These are phyloP conservation scores for Sthenelais limicola DNA, from an alignment of 2,888 invertebrate genomes.

Conservation along the genomic window DNA sequence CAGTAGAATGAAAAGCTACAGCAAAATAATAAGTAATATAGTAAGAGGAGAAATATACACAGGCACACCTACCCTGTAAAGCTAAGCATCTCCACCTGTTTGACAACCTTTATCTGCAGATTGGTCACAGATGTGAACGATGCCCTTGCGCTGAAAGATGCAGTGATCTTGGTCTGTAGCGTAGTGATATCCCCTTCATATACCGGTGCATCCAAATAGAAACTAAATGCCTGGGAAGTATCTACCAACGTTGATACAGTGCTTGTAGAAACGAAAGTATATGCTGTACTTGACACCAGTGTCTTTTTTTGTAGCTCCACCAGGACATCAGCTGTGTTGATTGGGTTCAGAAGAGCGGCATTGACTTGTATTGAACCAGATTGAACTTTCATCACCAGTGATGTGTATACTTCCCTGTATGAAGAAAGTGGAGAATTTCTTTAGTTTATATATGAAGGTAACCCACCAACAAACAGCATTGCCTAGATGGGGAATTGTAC, in stretches of 20 bases:
- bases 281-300: constrained; percentile 3
- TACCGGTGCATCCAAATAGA: constrained; percentile 5
- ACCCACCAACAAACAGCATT: too few species aligned
- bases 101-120: not conserved
- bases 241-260: not conserved
- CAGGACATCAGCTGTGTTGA: not conserved
- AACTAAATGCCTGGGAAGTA: not conserved
- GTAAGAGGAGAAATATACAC: too few species aligned
- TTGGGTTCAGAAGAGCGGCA: not conserved
- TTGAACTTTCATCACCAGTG: not conserved
- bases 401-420: not conserved
- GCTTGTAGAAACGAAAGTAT: not conserved
- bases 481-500: too few species aligned
- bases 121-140: not conserved
- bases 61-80: not conserved
- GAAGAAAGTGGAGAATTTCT: too few species aligned
- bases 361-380: not conserved
- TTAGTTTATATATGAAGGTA: too few species aligned
- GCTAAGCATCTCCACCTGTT: constrained; percentile 4
- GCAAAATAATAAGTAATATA: too few species aligned
- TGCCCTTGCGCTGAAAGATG: not conserved
- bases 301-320: constrained; percentile 3
- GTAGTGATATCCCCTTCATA: not conserved
- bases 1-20: too few species aligned
- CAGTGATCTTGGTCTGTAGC: not conserved